Conservation (phyloP, 2,113 vertebrate species). For the Pardalotus punctatus region DNA sequence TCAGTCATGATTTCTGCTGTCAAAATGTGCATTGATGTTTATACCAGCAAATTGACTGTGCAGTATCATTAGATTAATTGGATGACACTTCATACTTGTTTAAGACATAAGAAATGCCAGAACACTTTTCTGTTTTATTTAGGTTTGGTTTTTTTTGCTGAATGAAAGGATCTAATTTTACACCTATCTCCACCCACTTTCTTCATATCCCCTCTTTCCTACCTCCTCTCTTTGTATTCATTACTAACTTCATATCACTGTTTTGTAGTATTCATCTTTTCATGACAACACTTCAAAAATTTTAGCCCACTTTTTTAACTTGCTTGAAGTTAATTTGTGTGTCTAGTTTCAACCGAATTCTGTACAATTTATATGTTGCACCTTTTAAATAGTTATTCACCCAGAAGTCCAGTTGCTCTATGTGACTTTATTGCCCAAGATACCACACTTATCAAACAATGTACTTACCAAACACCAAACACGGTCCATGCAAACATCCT, state of each 20-base stretch:
- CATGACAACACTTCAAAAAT: background rate
- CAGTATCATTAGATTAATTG: conserved; percentile 11
- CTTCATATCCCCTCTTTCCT: background rate
- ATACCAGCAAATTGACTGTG: background rate
- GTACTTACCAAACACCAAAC: background rate
- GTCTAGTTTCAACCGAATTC: background rate
- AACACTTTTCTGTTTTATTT: background rate
- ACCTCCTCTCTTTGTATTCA: background rate
- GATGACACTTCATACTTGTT: background rate
- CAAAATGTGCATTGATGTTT: conserved; percentile 11
- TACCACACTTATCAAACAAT: background rate
- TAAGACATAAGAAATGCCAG: background rate
- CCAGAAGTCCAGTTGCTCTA: background rate
- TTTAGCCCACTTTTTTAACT: background rate
- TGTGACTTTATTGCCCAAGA: background rate
- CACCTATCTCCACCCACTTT: background rate
- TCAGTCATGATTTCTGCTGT: conserved; percentile 6
- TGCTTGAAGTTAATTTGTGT: background rate
- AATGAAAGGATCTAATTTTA: background rate
- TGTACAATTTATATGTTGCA: background rate
- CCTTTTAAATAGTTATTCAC: background rate
- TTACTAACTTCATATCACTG: background rate
- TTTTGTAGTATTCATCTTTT: background rate
- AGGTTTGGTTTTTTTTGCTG: background rate
- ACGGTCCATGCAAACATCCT: background rate